Conservation (phyloP, 1,140 invertebrate species). For the Uloborus diversus region DNA sequence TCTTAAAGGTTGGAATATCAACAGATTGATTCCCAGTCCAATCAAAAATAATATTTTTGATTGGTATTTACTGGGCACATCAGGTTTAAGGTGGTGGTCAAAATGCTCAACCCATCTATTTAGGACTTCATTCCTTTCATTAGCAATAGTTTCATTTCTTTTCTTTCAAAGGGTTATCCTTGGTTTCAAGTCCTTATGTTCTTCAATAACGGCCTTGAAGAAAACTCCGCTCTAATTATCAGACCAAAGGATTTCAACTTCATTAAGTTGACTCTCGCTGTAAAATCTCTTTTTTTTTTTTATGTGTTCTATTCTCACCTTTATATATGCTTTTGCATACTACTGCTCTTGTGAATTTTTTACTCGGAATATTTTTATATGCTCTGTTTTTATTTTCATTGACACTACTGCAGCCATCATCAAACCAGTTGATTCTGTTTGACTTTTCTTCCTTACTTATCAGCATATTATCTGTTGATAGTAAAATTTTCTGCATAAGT, state of each 20-base stretch:
- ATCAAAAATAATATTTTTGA: not conserved
- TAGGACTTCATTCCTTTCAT: slow-evolving; percentile 18
- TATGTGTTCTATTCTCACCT: not conserved
- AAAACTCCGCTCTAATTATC: not conserved
- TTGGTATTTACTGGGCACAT: not conserved
- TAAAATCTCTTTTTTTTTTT: slow-evolving; percentile 12
- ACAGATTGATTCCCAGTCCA: not conserved
- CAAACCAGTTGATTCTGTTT: slow-evolving; percentile 15
- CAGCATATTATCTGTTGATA: not conserved
- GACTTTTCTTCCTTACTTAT: not conserved
- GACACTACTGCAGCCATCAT: not conserved
- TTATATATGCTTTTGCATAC: not conserved
- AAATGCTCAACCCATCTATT: slow-evolving; percentile 12
- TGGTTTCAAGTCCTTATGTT: slow-evolving; percentile 19
- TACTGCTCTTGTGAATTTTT: slow-evolving; percentile 5
- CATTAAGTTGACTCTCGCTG: slow-evolving; percentile 7
- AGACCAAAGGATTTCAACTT: not conserved
- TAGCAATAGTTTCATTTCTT: slow-evolving; percentile 11
- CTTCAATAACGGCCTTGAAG: not conserved
- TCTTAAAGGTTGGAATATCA: slow-evolving; percentile 2
- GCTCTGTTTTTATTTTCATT: slow-evolving; percentile 22
- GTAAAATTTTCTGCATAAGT: not conserved
- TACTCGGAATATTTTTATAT: slow-evolving; percentile 6
- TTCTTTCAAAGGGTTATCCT: slow-evolving; percentile 6
- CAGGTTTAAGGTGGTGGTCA: not conserved